phyloP scores from a whole-genome alignment of 2,113 vertebrate genomes.

The Illadopsis cleaveri region DNA sequence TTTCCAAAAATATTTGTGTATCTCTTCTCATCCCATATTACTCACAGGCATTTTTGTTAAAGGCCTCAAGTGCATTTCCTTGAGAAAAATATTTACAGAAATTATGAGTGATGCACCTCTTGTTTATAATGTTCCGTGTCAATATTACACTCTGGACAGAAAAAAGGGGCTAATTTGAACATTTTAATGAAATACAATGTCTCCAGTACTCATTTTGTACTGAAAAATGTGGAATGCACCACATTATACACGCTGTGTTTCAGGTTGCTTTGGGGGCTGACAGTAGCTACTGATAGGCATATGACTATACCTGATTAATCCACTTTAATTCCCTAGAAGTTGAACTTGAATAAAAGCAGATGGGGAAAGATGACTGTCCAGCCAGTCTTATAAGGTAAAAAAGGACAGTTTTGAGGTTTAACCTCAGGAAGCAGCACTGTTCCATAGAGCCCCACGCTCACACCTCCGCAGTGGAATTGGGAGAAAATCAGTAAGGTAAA shows the following conservation, averaged over 20 bases:
- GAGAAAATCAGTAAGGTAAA: background rate
- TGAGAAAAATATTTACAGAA: background rate
- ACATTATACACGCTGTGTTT: background rate
- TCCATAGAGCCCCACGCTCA: background rate
- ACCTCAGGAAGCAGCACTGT: background rate
- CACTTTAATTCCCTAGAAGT: background rate
- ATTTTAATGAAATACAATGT: background rate
- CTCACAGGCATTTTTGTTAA: background rate
- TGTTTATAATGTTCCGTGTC: background rate
- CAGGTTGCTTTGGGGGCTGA: background rate
- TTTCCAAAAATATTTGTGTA: background rate
- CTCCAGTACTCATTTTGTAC: background rate
- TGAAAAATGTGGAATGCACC: background rate
- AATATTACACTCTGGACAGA: background rate
- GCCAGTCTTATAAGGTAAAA: background rate
- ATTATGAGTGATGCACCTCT: background rate
- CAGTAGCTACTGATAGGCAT: background rate
- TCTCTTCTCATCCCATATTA: background rate
- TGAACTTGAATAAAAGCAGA: background rate
- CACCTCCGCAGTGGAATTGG: background rate
- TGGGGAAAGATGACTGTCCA: background rate
- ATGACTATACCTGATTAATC: background rate
- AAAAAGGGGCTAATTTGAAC: background rate
- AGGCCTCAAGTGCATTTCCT: background rate
- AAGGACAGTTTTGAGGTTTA: background rate